Evolutionary conservation across 2,113 vertebrate species (phyloP).

Genomic region (Ellobius talpinus): DNA sequence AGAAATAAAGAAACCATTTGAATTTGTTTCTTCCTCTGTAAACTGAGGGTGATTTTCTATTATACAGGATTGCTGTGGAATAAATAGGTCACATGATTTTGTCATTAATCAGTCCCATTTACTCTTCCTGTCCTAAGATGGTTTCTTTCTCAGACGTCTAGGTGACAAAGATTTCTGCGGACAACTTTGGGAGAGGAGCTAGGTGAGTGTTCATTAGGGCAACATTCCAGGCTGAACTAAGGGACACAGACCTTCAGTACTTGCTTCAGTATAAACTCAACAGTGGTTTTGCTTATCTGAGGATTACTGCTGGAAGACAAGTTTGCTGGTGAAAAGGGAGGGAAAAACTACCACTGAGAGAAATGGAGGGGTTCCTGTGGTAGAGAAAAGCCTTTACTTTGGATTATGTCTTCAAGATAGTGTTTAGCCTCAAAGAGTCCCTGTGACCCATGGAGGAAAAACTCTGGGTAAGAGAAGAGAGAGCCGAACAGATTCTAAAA

Average conservation of each 20-base stretch:
- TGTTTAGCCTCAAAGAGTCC: background rate
- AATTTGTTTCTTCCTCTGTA: background rate
- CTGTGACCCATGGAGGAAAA: background rate
- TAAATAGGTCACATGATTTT: background rate
- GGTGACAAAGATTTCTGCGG: background rate
- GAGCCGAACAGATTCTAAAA: background rate
- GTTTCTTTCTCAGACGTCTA: background rate
- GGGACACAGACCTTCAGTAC: background rate
- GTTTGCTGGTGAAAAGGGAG: background rate
- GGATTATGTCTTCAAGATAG: background rate
- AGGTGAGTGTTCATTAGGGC: background rate
- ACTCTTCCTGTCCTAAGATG: background rate
- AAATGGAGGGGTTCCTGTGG: background rate
- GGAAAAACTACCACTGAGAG: background rate
- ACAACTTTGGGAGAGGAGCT: background rate
- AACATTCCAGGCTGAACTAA: background rate
- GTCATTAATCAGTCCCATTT: background rate
- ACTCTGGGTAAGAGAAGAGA: background rate
- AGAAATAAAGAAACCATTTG: background rate
- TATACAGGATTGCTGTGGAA: background rate
- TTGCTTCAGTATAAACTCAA: background rate
- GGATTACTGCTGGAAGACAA: background rate
- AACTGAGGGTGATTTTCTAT: background rate
- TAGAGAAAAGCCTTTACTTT: background rate
- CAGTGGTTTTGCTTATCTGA: background rate